Conservation (phyloP, 1,140 invertebrate genomes). For the Pectinophora gossypiella region DNA sequence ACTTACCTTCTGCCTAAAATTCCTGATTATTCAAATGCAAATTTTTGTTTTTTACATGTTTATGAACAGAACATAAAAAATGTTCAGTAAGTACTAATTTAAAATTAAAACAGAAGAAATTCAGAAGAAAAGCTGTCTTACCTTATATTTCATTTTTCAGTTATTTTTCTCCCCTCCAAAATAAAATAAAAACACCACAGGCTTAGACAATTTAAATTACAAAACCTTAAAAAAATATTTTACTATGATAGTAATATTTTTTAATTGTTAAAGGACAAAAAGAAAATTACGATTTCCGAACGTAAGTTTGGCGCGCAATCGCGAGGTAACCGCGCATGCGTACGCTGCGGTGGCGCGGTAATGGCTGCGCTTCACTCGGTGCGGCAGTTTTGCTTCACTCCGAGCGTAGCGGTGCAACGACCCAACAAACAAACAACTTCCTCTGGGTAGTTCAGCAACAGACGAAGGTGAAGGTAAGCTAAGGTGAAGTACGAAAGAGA, state of each 20-base stretch:
- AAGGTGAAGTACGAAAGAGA: conserved; percentile 30
- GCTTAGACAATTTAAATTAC: neutral
- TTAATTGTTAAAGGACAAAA: neutral
- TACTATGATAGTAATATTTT: no score
- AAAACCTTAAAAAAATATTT: neutral
- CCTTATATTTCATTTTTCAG: neutral
- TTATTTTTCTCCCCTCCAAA: neutral
- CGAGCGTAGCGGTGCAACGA: conserved; percentile 46
- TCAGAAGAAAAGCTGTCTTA: neutral
- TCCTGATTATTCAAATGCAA: no score
- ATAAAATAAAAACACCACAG: neutral
- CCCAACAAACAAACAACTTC: conserved; percentile 13
- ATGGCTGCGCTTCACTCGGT: conserved; percentile 41
- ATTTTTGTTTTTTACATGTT: no score
- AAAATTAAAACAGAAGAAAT: no score
- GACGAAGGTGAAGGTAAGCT: conserved; percentile 39
- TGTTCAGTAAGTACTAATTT: no score
- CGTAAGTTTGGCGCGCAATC: conserved; percentile 10
- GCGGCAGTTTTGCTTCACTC: conserved; percentile 56
- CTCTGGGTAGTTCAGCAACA: conserved; percentile 5
- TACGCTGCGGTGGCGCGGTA: conserved; percentile 37
- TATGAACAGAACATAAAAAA: no score
- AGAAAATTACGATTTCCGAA: neutral
- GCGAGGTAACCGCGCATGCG: conserved; percentile 48
- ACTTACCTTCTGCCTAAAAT: no score